Evolutionary conservation across 2,888 invertebrate species (phyloP).

Genomic region (Mimachlamys varia): DNA sequence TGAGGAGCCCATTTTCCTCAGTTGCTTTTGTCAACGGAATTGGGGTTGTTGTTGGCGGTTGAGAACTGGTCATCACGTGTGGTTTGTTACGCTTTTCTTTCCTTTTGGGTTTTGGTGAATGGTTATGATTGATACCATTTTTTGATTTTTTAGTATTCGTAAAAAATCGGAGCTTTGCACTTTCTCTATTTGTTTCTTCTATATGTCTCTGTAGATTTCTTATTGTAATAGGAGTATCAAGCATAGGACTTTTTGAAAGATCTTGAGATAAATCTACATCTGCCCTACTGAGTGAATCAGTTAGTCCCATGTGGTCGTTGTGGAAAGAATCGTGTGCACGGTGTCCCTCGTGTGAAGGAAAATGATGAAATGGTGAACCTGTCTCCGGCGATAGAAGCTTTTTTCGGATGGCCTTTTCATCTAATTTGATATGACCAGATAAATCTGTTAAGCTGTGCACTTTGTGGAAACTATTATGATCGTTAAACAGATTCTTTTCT

Average conservation of each 20-base stretch:
- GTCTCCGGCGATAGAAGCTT: neutral
- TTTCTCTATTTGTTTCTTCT: neutral
- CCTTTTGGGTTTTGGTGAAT: neutral
- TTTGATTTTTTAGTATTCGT: neutral
- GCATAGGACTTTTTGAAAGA: neutral
- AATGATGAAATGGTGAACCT: neutral
- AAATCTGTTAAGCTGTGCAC: neutral
- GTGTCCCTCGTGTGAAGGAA: neutral
- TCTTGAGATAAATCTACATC: constrained; percentile 15
- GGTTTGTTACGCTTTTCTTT: neutral
- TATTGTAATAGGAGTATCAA: neutral
- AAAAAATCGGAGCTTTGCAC: neutral
- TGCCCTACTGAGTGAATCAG: neutral
- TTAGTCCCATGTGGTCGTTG: neutral
- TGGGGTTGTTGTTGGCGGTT: neutral
- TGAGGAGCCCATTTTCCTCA: neutral
- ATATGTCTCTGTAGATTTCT: neutral
- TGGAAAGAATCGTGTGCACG: neutral
- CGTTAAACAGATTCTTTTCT: neutral
- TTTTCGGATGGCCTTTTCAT: neutral
- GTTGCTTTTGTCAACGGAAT: neutral
- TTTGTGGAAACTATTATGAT: neutral
- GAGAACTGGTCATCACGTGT: neutral
- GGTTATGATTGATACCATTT: neutral
- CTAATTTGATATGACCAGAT: neutral